A percentile compares a stretch with the other conserved stretches of the same genome.
These are phyloP conservation scores for Drosophila setosimentum DNA, from an alignment of 2,888 invertebrate genomes.

Conservation along the genomic window DNA sequence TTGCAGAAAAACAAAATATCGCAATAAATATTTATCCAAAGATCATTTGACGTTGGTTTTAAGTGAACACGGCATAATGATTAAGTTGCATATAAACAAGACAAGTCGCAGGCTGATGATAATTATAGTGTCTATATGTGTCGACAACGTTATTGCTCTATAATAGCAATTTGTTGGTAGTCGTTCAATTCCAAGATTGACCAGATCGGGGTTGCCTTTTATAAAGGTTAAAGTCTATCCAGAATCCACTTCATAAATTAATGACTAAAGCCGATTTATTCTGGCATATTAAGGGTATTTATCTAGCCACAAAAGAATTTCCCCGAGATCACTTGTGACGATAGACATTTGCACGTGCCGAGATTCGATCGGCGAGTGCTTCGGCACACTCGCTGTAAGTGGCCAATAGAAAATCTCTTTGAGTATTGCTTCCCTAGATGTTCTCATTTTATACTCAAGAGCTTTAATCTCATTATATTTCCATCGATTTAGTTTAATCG, in stretches of 20 bases:
- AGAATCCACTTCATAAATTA: neutral
- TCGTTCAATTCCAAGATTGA: neutral
- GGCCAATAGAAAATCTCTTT: neutral
- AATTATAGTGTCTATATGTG: no score
- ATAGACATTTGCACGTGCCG: neutral
- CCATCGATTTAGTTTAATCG: neutral
- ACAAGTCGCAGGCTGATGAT: no score
- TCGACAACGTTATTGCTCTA: no score
- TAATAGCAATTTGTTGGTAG: no score
- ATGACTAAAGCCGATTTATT: neutral
- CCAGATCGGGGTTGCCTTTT: neutral
- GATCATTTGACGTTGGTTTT: no score
- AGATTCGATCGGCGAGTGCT: neutral
- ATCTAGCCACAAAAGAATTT: neutral
- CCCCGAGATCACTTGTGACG: neutral
- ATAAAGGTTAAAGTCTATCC: neutral
- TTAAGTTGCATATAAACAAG: no score
- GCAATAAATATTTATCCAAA: no score
- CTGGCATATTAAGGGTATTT: neutral
- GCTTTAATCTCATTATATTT: no score
- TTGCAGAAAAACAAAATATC: no score
- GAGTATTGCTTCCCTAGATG: neutral
- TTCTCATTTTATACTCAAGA: no score
- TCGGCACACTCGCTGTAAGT: neutral
- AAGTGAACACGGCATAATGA: no score